phyloP scores from a whole-genome alignment of 2,797 vertebrate species.

The Sternarchorhynchus goeldii region DNA sequence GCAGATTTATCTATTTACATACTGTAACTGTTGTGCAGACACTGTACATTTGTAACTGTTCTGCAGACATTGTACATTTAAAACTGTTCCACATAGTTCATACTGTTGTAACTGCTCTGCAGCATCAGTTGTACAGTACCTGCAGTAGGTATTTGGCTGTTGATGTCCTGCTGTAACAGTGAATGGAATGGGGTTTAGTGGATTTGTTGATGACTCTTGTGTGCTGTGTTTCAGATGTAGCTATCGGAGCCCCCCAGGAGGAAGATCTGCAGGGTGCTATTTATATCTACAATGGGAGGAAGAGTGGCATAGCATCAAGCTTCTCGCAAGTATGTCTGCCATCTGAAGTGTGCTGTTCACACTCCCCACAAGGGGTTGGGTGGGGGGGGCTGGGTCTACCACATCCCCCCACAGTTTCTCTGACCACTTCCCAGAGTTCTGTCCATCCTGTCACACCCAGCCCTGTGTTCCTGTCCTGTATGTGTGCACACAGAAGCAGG shows the following conservation, averaged over 20 bases:
- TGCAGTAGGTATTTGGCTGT: no score
- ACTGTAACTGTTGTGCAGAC: no score
- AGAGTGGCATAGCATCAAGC: conserved; percentile 80
- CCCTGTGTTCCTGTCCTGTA: conserved; percentile 29
- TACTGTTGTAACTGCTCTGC: no score
- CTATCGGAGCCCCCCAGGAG: conserved; percentile 93
- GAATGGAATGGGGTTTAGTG: not conserved
- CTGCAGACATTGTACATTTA: no score
- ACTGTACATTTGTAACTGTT: no score
- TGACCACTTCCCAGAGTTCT: not conserved
- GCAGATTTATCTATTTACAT: no score
- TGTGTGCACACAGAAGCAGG: conserved; percentile 11
- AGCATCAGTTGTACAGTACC: no score
- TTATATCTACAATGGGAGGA: conserved; percentile 95
- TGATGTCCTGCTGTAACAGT: not conserved
- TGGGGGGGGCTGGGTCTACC: not conserved
- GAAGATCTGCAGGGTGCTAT: conserved; percentile 86
- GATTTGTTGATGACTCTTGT: conserved; percentile 46
- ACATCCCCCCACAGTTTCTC: not conserved
- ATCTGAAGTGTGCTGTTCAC: conserved; percentile 32
- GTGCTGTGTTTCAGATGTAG: conserved; percentile 81
- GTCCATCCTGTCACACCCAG: conserved; percentile 42
- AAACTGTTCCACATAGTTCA: no score
- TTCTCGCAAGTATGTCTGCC: conserved; percentile 86
- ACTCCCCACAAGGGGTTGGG: not conserved